These are phyloP conservation scores for Parnassius smintheus DNA, from an alignment of 2,888 invertebrate genomes.

Conservation along the genomic window DNA sequence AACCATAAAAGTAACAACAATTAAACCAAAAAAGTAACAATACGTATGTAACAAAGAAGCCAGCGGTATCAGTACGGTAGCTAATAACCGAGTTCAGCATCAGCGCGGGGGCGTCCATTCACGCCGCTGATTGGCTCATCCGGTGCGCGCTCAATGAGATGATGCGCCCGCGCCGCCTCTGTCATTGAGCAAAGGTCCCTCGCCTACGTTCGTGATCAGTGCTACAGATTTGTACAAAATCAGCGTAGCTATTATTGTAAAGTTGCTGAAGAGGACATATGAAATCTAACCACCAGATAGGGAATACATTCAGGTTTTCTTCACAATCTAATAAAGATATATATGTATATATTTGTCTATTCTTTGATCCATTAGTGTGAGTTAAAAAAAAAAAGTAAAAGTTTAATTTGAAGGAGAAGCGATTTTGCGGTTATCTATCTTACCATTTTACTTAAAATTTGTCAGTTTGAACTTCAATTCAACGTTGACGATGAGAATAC, in stretches of 20 bases:
- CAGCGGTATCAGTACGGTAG: slow-evolving; percentile 68
- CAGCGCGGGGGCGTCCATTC: slow-evolving; percentile 76
- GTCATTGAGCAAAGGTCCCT: slow-evolving; percentile 78
- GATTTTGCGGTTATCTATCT: no score
- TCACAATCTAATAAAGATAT: no score
- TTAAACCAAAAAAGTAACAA: slow-evolving; percentile 73
- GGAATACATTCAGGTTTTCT: no score
- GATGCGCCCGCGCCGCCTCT: slow-evolving; percentile 73
- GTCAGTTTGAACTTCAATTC: no score
- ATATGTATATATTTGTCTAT: no score
- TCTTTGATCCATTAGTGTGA: no score
- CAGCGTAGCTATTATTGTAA: slow-evolving; percentile 27
- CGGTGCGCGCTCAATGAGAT: slow-evolving; percentile 80
- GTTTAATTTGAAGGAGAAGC: no score
- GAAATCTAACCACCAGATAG: background rate
- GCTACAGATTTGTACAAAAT: slow-evolving; percentile 38
- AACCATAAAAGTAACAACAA: slow-evolving; percentile 73
- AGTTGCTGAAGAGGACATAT: background rate
- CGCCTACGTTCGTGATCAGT: slow-evolving; percentile 73
- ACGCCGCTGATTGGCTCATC: slow-evolving; percentile 80
- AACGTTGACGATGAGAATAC: no score
- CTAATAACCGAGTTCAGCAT: slow-evolving; percentile 63
- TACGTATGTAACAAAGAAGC: slow-evolving; percentile 71
- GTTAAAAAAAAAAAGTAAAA: no score
- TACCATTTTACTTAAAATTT: no score